Conservation (phyloP, 2,888 invertebrate genomes). For the Parascotia fuliginaria region DNA sequence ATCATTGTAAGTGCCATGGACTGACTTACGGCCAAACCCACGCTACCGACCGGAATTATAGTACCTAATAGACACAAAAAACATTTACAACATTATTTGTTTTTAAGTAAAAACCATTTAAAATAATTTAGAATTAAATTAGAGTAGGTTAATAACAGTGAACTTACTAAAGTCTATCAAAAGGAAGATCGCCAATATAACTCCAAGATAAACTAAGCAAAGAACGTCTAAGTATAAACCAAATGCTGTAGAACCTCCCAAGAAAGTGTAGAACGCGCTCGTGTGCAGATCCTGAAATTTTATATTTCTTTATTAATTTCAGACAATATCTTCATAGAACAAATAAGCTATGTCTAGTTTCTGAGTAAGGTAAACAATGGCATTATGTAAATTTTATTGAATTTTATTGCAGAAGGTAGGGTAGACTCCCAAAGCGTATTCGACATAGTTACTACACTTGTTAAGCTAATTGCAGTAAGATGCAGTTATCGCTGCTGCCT, state of each 20-base stretch:
- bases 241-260: slow-evolving; percentile 88
- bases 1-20: slow-evolving; percentile 87
- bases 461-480: too few relatives aligned
- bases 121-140: too few relatives aligned
- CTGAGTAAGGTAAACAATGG: too few relatives aligned
- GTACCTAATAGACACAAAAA: slow-evolving; percentile 45
- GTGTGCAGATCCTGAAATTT: slow-evolving; percentile 88
- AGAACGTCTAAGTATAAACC: slow-evolving; percentile 91
- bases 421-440: too few relatives aligned
- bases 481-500: too few relatives aligned
- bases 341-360: too few relatives aligned
- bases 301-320: not conserved
- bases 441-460: too few relatives aligned
- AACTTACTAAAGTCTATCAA: slow-evolving; percentile 84
- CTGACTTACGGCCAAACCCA: slow-evolving; percentile 88
- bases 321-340: too few relatives aligned
- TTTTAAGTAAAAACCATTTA: too few relatives aligned
- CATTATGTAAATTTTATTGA: too few relatives aligned
- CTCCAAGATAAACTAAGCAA: slow-evolving; percentile 88
- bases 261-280: slow-evolving; percentile 88
- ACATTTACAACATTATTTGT: not conserved
- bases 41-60: slow-evolving; percentile 79
- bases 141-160: too few relatives aligned
- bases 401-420: too few relatives aligned
- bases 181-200: slow-evolving; percentile 88